phyloP scores from a whole-genome alignment of 2,797 vertebrate genomes.

The Nannoperca australis region DNA sequence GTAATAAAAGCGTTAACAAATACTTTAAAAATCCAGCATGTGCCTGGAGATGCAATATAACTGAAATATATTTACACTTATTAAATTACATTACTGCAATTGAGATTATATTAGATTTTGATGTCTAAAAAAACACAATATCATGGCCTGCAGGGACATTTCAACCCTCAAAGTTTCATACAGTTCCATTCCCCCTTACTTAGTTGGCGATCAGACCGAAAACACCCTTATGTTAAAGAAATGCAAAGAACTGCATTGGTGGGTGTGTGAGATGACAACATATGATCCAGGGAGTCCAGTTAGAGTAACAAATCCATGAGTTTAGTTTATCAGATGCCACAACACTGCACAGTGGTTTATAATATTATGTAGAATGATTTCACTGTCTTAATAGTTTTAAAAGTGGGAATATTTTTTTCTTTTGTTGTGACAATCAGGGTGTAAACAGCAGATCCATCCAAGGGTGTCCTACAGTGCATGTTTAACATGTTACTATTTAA shows the following conservation, averaged over 20 bases:
- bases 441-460: background rate
- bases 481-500: no score
- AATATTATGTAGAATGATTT: background rate
- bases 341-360: background rate
- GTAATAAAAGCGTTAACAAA: background rate
- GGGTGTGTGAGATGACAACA: background rate
- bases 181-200: background rate
- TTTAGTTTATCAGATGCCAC: background rate
- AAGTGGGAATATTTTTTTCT: background rate
- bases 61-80: constrained; percentile 9
- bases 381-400: background rate
- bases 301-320: background rate
- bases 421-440: background rate
- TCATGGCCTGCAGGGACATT: background rate
- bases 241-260: background rate
- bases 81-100: constrained; percentile 7
- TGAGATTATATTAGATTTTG: background rate
- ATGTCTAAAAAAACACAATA: background rate
- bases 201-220: background rate
- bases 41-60: background rate
- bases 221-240: background rate
- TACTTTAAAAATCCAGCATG: background rate
- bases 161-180: constrained; percentile 1
- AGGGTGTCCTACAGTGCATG: no score
- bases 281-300: constrained; percentile 1